Conservation (phyloP, 1,140 invertebrate species). For the Trichonephila inaurata region DNA sequence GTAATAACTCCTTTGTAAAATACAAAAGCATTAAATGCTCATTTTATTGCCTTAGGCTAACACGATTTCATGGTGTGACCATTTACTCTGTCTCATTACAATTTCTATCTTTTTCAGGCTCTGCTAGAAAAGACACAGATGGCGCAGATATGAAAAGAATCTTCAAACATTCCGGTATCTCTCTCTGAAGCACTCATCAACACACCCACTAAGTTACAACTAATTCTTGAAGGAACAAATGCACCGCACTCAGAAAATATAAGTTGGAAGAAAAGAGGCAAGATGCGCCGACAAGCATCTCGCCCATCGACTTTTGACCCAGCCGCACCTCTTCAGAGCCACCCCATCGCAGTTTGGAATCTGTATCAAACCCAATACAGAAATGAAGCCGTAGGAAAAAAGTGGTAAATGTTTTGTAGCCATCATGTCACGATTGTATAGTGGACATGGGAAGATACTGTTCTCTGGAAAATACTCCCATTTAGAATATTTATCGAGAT, state of each 20-base stretch:
- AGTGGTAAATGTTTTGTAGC: neutral
- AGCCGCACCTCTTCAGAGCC: neutral
- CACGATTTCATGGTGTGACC: neutral
- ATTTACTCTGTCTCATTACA: constrained; percentile 2
- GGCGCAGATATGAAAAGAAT: constrained; percentile 26
- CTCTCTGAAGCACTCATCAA: neutral
- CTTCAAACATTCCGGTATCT: neutral
- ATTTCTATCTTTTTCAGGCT: neutral
- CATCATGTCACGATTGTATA: neutral
- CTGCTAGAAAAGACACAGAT: constrained; percentile 12
- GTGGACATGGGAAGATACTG: neutral
- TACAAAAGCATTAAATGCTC: neutral
- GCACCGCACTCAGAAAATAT: neutral
- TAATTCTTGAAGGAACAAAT: constrained; percentile 14
- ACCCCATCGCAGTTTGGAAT: neutral
- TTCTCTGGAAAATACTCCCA: too few relatives aligned
- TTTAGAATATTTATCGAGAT: too few relatives aligned
- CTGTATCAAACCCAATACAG: neutral
- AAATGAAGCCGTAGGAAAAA: neutral
- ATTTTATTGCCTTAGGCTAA: neutral
- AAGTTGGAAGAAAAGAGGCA: neutral
- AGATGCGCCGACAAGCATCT: neutral
- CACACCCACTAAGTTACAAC: constrained; percentile 58
- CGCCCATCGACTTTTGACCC: constrained; percentile 55
- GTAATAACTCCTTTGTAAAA: neutral